Evolutionary conservation across 2,888 invertebrate species (phyloP).

Genomic region (Aethes cnicana): DNA sequence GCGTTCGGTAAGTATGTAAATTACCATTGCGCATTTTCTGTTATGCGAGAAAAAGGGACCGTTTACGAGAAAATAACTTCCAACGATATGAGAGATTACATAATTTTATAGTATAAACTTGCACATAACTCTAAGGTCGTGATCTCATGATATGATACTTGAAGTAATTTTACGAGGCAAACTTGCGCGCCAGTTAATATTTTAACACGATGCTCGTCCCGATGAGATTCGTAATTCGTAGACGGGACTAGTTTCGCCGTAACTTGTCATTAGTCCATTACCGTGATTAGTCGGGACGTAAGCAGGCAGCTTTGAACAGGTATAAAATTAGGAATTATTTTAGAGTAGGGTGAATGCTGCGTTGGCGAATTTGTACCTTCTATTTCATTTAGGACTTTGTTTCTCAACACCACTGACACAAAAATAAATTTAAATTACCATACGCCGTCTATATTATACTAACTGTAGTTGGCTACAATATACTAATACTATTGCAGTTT

Average conservation of each 20-base stretch:
- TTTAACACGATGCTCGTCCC: slow-evolving; percentile 44
- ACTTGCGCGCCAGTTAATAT: slow-evolving; percentile 43
- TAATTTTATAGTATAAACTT: no score
- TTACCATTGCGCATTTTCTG: slow-evolving; percentile 13
- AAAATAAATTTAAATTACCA: no score
- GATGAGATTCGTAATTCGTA: slow-evolving; percentile 46
- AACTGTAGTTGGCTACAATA: no score
- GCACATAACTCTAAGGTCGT: no score
- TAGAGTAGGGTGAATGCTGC: no score
- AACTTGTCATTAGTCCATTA: slow-evolving; percentile 76
- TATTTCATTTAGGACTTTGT: no score
- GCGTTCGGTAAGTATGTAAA: slow-evolving; percentile 12
- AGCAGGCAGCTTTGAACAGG: slow-evolving; percentile 6
- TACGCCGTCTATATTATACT: no score
- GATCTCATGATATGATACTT: slow-evolving; percentile 19
- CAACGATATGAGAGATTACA: slow-evolving; percentile 11
- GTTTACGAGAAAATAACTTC: background rate
- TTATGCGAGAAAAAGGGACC: slow-evolving; percentile 4
- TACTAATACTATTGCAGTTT: no score
- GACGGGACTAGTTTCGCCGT: slow-evolving; percentile 48
- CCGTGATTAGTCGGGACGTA: slow-evolving; percentile 59
- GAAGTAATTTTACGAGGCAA: slow-evolving; percentile 39
- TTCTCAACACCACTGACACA: no score
- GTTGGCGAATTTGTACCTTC: no score
- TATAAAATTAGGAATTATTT: background rate